phyloP scores from a whole-genome alignment of 2,888 invertebrate species.

The Elegia similella region DNA sequence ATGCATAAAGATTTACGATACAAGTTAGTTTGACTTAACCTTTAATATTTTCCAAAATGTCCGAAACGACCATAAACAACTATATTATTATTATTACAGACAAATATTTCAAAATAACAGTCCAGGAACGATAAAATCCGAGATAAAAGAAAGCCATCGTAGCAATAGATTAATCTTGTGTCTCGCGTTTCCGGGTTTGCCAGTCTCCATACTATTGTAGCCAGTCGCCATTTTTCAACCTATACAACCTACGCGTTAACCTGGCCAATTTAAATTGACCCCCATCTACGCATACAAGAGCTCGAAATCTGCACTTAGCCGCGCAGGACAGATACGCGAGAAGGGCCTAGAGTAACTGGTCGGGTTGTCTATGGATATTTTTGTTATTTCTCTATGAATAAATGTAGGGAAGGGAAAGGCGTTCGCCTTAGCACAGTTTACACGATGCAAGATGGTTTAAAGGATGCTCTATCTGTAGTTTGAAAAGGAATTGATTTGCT shows the following conservation, averaged over 20 bases:
- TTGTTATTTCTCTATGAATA: constrained; percentile 81
- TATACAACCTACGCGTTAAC: constrained; percentile 72
- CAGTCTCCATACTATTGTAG: constrained; percentile 72
- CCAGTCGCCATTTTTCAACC: constrained; percentile 74
- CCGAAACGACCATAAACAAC: background rate
- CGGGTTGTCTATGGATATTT: constrained; percentile 71
- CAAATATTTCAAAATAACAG: constrained; percentile 7
- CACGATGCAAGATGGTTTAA: constrained; percentile 47
- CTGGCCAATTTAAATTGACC: constrained; percentile 47
- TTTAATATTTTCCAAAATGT: background rate
- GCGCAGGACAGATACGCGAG: constrained; percentile 29
- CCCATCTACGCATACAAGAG: constrained; percentile 34
- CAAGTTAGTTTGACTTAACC: background rate
- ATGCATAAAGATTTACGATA: background rate
- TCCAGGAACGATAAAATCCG: constrained; percentile 10
- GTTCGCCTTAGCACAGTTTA: constrained; percentile 79
- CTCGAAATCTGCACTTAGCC: constrained; percentile 17
- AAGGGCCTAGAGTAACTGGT: constrained; percentile 47
- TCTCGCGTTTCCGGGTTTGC: constrained; percentile 74
- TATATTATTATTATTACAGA: constrained; percentile 17
- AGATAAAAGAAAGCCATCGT: constrained; percentile 36
- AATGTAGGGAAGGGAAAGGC: constrained; percentile 77
- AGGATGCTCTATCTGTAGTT: constrained; percentile 52
- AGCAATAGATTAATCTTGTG: constrained; percentile 71
- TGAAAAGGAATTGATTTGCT: constrained; percentile 39